These are phyloP conservation scores for Anneissia japonica DNA, from an alignment of 35 echinoderm and acorn worm species.

Conservation along the genomic window DNA sequence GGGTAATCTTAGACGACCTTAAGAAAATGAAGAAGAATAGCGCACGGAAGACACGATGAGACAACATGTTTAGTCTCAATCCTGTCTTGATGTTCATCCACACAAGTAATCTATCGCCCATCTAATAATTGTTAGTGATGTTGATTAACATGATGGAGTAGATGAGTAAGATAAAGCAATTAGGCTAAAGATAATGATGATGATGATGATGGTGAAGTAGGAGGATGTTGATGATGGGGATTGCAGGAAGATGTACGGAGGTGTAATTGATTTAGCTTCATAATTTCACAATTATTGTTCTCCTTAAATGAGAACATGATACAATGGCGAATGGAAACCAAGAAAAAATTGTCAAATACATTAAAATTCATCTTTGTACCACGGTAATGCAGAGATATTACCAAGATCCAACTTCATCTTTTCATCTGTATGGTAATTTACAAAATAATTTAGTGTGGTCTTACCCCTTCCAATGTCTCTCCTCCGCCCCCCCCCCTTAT, in stretches of 20 bases:
- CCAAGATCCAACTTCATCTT: no score
- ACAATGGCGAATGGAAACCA: not conserved
- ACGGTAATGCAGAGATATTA: no score
- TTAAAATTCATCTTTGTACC: no score
- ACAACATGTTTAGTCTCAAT: not conserved
- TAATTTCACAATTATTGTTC: not conserved
- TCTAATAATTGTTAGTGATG: not conserved
- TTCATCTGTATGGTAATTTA: no score
- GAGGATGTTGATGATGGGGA: not conserved
- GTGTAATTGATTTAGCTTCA: not conserved
- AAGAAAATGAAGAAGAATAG: not conserved
- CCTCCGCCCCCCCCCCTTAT: no score
- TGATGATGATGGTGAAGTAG: not conserved
- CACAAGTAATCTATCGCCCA: not conserved
- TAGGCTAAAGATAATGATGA: not conserved
- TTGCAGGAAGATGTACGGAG: not conserved
- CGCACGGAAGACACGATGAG: not conserved
- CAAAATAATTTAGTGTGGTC: no score
- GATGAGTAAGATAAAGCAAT: not conserved
- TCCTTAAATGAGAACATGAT: not conserved
- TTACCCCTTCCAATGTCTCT: no score
- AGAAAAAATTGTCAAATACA: not conserved
- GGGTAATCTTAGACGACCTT: not conserved
- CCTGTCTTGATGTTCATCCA: not conserved
- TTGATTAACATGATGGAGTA: not conserved